Conservation (phyloP, 2,888 invertebrate species). For the Pyrgus malvae region DNA sequence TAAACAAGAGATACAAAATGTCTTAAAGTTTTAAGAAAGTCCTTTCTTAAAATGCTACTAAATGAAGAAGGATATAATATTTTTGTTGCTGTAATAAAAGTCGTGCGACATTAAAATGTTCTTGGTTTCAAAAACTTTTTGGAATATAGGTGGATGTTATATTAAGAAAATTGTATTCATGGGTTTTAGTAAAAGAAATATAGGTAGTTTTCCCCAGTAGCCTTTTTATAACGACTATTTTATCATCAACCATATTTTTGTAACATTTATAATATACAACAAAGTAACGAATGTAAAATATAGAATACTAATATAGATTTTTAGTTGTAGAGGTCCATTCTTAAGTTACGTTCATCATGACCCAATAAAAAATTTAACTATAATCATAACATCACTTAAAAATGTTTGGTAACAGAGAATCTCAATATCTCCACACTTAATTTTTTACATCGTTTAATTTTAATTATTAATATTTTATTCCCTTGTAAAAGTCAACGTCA, state of each 20-base stretch:
- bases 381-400: no score
- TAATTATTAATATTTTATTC: constrained; percentile 7
- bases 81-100: no score
- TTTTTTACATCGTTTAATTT: constrained; percentile 36
- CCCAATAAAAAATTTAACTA: no score
- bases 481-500: constrained; percentile 40
- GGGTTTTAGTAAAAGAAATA: no score
- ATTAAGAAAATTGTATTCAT: no score
- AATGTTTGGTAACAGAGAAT: constrained; percentile 41
- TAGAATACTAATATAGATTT: background rate
- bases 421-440: constrained; percentile 55
- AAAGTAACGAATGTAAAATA: background rate
- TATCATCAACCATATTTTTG: constrained; percentile 16
- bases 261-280: background rate
- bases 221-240: constrained; percentile 10
- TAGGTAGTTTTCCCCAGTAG: background rate
- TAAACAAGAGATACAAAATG: no score
- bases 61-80: no score
- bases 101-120: no score
- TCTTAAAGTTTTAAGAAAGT: no score
- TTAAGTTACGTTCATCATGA: background rate
- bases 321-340: background rate
- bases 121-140: no score
- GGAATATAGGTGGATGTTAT: no score
- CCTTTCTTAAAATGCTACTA: no score